phyloP scores from a whole-genome alignment of 2,113 vertebrate species.

The Aspiorhynchus laticeps region DNA sequence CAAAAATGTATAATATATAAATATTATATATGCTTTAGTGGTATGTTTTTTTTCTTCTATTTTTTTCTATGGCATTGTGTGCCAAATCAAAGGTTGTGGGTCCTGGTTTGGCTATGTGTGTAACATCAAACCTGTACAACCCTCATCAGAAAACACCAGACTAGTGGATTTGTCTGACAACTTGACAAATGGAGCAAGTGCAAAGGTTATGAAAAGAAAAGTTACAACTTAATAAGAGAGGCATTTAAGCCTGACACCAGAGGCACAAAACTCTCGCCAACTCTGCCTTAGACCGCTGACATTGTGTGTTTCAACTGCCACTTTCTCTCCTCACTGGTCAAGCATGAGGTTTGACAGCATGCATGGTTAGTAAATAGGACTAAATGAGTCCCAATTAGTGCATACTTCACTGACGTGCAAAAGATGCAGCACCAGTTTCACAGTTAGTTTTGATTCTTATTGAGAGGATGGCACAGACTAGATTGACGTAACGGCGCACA shows the following conservation, averaged over 20 bases:
- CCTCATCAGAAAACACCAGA: background rate
- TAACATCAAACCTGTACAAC: background rate
- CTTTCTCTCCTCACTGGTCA: conserved; percentile 1
- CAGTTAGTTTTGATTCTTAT: conserved; percentile 9
- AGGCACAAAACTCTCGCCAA: background rate
- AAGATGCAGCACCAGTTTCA: background rate
- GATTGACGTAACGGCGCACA: background rate
- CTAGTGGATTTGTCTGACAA: background rate
- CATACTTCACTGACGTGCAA: background rate
- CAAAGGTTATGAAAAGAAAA: background rate
- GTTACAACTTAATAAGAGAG: conserved; percentile 16
- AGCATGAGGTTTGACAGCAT: background rate
- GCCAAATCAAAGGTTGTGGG: no score
- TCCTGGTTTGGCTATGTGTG: no score
- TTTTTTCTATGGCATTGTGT: no score
- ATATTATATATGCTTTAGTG: no score
- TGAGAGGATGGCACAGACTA: background rate
- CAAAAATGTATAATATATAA: no score
- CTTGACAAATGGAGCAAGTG: background rate
- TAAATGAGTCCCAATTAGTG: conserved; percentile 23
- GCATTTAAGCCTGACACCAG: background rate
- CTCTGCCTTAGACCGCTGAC: background rate
- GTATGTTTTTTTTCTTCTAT: no score
- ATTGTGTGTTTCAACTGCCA: background rate
- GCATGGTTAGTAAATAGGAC: conserved; percentile 14